Base-by-base conservation (phyloP, 2,888 invertebrate genomes). In the Agriopis aurantiaria region DNA sequence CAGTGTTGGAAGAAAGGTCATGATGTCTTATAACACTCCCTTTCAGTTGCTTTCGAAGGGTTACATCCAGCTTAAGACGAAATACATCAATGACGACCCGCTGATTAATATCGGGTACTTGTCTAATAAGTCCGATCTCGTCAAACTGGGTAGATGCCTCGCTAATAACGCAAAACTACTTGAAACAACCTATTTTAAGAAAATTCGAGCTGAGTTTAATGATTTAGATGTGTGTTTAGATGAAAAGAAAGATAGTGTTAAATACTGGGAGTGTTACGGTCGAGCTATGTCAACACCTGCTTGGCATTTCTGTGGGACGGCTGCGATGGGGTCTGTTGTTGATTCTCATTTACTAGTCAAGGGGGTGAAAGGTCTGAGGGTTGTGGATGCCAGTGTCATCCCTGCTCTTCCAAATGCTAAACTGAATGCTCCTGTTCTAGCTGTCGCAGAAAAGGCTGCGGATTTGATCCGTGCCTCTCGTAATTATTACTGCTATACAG, bases 261-360 rank as follows among this genome's bases (percentile, higher is more conserved):
- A 77, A 0, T 85, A 75, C 48, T 84, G 80, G 78, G 69, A 71
- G 8, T 86, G 85, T 14, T 85, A 83, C 53, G 76, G 72, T 3
- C n/a, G 75, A 2, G 72, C 74, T 1, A 75, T 81, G 78, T 96
- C 84, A 0, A 93, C 95, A 48, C 96, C 97, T 0, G 95, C 96
- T 66, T 97, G 96, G 82, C 97, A 97, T 85, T 96, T 96, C 0
- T 91, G 95, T 0, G 95, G 97, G 0, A 97, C 97, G 0, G 96
- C 96, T 63, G 96, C 96, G 81, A 97, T 97, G 97, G 97, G 97
- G 0, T 94, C 96, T 0, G 97, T 97, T 0, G 96, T 97, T 0
- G 96, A 96, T 85, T 92, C 95, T 0, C 81, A 95, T 40, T 85
- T 97, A 8, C 56, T 53, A 0, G 85, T 86, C 0, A 59, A 59